phyloP scores from a whole-genome alignment of 1,140 invertebrate species.

The Tribolium madens region DNA sequence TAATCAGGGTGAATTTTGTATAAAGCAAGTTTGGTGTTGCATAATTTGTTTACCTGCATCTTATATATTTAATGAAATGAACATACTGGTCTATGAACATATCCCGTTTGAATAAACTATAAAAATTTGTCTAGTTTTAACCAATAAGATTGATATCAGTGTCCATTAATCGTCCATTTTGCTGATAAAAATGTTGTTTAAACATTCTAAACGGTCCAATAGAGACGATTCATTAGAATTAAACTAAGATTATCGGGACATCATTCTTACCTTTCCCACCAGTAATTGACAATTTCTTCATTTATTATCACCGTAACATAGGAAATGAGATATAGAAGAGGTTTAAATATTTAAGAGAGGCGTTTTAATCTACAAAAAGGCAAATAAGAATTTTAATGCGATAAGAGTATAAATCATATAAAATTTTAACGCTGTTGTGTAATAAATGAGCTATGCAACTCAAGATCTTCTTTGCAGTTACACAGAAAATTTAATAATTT shows the following conservation, averaged over 20 bases:
- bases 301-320: not conserved
- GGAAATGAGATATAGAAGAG: not conserved
- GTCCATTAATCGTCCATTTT: not conserved
- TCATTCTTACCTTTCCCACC: not conserved
- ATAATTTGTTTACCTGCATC: not conserved
- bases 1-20: not conserved
- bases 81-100: not conserved
- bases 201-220: not conserved
- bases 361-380: not conserved
- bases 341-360: not conserved
- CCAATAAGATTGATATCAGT: not conserved
- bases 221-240: not conserved
- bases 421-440: not conserved
- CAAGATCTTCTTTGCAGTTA: not conserved
- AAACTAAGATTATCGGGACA: not conserved
- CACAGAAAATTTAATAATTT: not conserved
- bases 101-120: not conserved
- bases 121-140: not conserved
- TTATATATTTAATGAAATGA: not conserved
- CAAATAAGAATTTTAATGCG: not conserved
- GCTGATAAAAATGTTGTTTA: not conserved
- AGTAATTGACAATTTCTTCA: not conserved
- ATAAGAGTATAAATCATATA: not conserved
- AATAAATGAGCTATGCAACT: not conserved
- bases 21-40: not conserved